Evolutionary conservation across 1,140 invertebrate species (phyloP), one percentile per base, ranked within the genome.

Genomic region (Penaeus vannamei): DNA sequence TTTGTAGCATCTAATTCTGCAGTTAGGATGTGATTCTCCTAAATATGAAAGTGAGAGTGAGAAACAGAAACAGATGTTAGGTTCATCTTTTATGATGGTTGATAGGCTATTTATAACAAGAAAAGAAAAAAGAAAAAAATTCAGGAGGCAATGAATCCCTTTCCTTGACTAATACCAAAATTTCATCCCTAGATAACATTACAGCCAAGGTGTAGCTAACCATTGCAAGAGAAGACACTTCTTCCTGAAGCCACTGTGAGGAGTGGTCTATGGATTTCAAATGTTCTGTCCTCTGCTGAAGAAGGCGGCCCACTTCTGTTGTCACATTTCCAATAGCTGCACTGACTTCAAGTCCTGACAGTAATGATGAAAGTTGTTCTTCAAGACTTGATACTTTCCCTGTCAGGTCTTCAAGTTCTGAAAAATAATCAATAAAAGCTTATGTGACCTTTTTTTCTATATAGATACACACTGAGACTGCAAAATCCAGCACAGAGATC

Each of bases 251-350:
- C 76, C 32, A 66, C 42, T 62, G 85, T 42, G 85, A 87, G 29
- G 76, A 66, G 14, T 87, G 60, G 26, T 87, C 77, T 7, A 87
- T 60, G 10, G 76, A 60, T 59, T 87, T 29, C 23, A 87, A 61
- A 61, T 87, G 85, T 19, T 77, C 22, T 26, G 85, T 81, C 2
- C 85, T 19, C 3, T 79, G 77, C 77, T 87, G 85, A 23, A 87
- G 61, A 22, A 80, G 77, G 19, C 61, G 77, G 19, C 85, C 85
- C n/a, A 87, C 85, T 29, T 87, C 85, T 29, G 85, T 64, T 80
- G 85, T 87, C 46, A 87, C 66, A 26, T 82, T 64, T n/a, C 85
- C 85, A 19, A 87, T 26, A 29, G 85, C 77, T 64, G 85, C 85
- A 69, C 85, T 87, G 14, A 53, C 85, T 53, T 87, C 85, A 5